phyloP scores from a whole-genome alignment of 2,113 vertebrate species.

The Melanerpes aurifrons region DNA sequence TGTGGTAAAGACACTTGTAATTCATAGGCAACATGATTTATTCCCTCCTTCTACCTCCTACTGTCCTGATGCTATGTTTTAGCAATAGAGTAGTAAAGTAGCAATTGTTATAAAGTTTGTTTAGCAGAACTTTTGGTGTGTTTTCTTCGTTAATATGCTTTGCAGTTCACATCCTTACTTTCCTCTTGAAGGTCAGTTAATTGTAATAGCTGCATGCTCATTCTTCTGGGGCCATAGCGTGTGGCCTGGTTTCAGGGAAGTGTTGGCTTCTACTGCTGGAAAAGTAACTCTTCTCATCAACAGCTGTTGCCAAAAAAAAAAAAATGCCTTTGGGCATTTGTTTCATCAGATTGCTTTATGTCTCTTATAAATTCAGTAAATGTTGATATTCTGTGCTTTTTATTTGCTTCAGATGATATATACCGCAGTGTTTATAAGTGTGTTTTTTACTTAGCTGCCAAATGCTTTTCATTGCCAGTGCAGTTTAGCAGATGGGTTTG shows the following conservation, averaged over 20 bases:
- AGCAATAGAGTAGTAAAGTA: neutral
- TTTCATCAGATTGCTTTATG: conserved; percentile 61
- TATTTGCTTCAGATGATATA: conserved; percentile 63
- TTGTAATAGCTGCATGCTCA: neutral
- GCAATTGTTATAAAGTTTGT: neutral
- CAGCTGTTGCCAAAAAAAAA: conserved; percentile 57
- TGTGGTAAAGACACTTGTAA: neutral
- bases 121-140: neutral
- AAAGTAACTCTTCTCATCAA: conserved; percentile 51
- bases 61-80: neutral
- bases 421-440: conserved; percentile 48
- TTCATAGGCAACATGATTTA: neutral
- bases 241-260: conserved; percentile 27
- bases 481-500: conserved; percentile 64
- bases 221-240: conserved; percentile 17
- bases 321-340: conserved; percentile 34
- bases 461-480: conserved; percentile 59
- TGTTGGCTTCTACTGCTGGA: conserved; percentile 15
- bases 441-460: conserved; percentile 54
- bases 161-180: neutral
- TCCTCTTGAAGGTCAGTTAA: neutral
- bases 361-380: conserved; percentile 56
- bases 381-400: conserved; percentile 57
- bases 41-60: neutral
- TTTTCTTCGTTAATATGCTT: neutral